Evolutionary conservation across 2,113 vertebrate genomes (phyloP).

Genomic region (Sakesphorus luctuosus): DNA sequence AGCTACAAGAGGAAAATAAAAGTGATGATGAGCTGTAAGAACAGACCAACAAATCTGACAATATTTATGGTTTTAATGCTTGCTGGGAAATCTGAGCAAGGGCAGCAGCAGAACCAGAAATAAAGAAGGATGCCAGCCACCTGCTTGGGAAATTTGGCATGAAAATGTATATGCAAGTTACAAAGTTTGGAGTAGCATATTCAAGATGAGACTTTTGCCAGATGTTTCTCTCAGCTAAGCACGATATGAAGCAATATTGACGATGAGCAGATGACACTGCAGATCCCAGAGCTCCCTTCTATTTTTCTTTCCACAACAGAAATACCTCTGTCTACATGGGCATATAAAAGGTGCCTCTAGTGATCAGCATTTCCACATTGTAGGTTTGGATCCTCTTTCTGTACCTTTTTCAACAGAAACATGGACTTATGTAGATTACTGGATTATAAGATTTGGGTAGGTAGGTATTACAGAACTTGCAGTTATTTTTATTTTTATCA

Average conservation of each 20-base stretch:
- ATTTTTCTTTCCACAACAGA: neutral
- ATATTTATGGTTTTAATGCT: neutral
- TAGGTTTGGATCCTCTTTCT: neutral
- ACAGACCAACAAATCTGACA: neutral
- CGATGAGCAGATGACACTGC: neutral
- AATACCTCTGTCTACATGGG: neutral
- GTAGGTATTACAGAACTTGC: neutral
- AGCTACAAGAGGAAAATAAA: slow-evolving; percentile 40
- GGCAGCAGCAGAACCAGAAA: neutral
- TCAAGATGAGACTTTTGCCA: slow-evolving; percentile 14
- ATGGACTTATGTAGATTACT: neutral
- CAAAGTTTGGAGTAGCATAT: neutral
- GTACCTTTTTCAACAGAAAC: neutral
- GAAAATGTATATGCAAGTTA: neutral
- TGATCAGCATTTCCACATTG: neutral
- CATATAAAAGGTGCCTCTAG: slow-evolving; percentile 18
- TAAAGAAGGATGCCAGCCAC: slow-evolving; percentile 40
- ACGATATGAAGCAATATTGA: neutral
- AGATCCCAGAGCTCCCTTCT: neutral
- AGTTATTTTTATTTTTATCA: neutral
- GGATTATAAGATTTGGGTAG: neutral
- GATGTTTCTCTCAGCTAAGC: slow-evolving; percentile 22
- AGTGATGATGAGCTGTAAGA: neutral
- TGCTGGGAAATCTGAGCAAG: slow-evolving; percentile 41
- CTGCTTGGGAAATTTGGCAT: slow-evolving; percentile 15